phyloP scores from a whole-genome alignment of 2,888 invertebrate genomes.

The Apodemia hepburni region DNA sequence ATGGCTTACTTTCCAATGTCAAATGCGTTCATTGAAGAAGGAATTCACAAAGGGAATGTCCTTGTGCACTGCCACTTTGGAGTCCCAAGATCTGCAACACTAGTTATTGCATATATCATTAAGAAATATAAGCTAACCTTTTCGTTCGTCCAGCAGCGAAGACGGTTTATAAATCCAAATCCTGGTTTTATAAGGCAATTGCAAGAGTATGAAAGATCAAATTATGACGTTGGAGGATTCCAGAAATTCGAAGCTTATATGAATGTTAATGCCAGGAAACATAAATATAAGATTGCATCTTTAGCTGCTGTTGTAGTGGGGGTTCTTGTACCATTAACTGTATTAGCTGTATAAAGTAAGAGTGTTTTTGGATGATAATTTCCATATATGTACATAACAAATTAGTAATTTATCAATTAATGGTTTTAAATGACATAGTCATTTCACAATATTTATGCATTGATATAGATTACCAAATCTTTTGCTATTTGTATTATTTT shows the following conservation, averaged over 20 bases:
- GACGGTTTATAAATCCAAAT: slow-evolving; percentile 96
- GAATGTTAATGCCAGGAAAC: slow-evolving; percentile 59
- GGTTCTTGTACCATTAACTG: slow-evolving; percentile 55
- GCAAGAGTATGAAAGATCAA: slow-evolving; percentile 79
- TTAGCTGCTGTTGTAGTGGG: slow-evolving; percentile 56
- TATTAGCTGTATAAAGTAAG: slow-evolving; percentile 52
- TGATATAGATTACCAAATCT: too few relatives aligned
- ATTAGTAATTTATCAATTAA: neutral
- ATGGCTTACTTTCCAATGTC: slow-evolving; percentile 72
- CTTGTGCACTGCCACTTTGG: slow-evolving; percentile 98
- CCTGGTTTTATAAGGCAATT: slow-evolving; percentile 96
- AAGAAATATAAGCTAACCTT: slow-evolving; percentile 90
- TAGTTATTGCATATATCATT: slow-evolving; percentile 97
- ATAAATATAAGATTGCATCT: slow-evolving; percentile 64
- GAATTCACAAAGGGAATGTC: slow-evolving; percentile 83
- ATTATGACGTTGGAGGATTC: slow-evolving; percentile 57
- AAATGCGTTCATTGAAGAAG: slow-evolving; percentile 75
- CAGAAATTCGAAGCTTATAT: slow-evolving; percentile 60
- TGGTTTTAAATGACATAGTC: too few relatives aligned
- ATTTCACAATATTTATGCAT: too few relatives aligned
- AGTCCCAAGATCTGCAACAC: slow-evolving; percentile 95
- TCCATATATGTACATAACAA: neutral
- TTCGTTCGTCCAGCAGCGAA: slow-evolving; percentile 90
- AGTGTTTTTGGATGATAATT: neutral
- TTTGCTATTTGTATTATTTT: too few relatives aligned